Evolutionary conservation across 2,888 invertebrate genomes (phyloP).

Genomic region (Dryomyza anilis): DNA sequence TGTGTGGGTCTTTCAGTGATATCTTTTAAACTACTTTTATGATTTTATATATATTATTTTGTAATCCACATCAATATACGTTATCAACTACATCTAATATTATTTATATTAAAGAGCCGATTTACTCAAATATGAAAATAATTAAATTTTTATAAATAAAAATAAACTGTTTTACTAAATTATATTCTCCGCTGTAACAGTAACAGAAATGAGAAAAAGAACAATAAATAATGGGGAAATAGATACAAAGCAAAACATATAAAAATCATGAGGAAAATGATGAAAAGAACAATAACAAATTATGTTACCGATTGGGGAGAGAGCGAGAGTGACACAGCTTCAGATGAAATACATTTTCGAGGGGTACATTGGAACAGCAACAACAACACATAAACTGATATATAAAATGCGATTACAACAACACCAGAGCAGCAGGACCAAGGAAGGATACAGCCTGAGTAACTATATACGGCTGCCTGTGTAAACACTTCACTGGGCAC

Average conservation of each 20-base stretch:
- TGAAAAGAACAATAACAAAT: slow-evolving; percentile 1
- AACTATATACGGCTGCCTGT: neutral
- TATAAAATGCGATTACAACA: neutral
- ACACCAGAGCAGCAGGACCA: neutral
- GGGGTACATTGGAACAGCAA: slow-evolving; percentile 13
- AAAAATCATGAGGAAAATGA: slow-evolving; percentile 20
- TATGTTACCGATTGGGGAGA: neutral
- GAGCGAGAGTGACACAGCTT: slow-evolving; percentile 21
- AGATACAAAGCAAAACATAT: too few relatives aligned
- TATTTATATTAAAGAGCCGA: too few relatives aligned
- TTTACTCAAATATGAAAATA: slow-evolving; percentile 4
- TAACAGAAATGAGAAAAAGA: too few relatives aligned
- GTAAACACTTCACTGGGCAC: neutral
- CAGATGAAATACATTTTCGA: slow-evolving; percentile 22
- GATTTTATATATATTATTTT: too few relatives aligned
- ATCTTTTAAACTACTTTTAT: too few relatives aligned
- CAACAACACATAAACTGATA: neutral
- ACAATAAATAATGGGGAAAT: too few relatives aligned
- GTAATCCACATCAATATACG: too few relatives aligned
- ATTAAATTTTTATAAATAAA: slow-evolving; percentile 3
- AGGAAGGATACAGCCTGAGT: neutral
- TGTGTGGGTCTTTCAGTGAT: too few relatives aligned
- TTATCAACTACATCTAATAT: too few relatives aligned
- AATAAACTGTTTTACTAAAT: too few relatives aligned
- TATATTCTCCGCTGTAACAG: too few relatives aligned